Percentiles rank a stretch among this genome's conserved stretches.
Conservation (phyloP, 2,113 vertebrate species). For the Microtus oregoni region DNA sequence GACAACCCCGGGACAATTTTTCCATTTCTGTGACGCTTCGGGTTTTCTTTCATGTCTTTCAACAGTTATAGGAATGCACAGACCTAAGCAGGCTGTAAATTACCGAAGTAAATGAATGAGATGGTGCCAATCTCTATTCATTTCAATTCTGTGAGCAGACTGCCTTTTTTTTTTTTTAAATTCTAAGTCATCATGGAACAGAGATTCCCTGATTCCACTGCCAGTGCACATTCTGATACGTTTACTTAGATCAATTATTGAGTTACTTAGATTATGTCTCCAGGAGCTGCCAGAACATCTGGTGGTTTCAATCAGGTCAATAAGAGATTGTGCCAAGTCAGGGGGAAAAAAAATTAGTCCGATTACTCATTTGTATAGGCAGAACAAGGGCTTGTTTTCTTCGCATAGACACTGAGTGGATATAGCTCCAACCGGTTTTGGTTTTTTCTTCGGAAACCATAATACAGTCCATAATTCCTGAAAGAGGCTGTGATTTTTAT, state of each 20-base stretch:
- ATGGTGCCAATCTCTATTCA: not conserved
- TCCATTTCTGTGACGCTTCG: not conserved
- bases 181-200: constrained; percentile 63
- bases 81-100: constrained; percentile 52
- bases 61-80: not conserved
- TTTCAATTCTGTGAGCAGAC: constrained; percentile 57
- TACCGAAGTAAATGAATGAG: constrained; percentile 61
- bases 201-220: constrained; percentile 58
- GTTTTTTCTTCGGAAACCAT: constrained; percentile 64
- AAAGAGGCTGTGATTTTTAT: constrained; percentile 67
- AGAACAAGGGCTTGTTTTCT: constrained; percentile 73
- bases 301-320: constrained; percentile 82
- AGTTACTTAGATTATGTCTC: constrained; percentile 72
- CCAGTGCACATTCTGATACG: constrained; percentile 72
- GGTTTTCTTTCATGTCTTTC: constrained; percentile 44
- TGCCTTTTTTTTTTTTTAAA: constrained; percentile 39
- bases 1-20: constrained; percentile 5
- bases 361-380: constrained; percentile 63
- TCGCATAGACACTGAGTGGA: not conserved
- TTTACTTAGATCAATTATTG: constrained; percentile 79
- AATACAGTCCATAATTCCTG: constrained; percentile 38
- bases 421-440: constrained; percentile 53
- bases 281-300: constrained; percentile 77
- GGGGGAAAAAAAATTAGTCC: constrained; percentile 51
- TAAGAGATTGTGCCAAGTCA: constrained; percentile 69